These are phyloP conservation scores for Bombyx huttoni DNA, from an alignment of 2,888 invertebrate genomes.

Conservation along the genomic window DNA sequence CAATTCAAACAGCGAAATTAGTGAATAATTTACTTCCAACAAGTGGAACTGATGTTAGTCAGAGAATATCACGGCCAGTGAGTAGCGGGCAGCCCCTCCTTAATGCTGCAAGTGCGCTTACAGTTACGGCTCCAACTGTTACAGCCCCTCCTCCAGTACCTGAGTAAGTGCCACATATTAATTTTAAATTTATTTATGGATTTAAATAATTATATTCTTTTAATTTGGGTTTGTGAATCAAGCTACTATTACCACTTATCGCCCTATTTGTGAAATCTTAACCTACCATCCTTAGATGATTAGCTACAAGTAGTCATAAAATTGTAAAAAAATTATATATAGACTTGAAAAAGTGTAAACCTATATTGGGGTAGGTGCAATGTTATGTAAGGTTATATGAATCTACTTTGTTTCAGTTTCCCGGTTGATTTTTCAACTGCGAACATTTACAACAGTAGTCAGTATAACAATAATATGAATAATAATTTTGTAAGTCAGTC, in stretches of 20 bases:
- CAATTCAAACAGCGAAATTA: slow-evolving; percentile 37
- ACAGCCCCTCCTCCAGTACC: slow-evolving; percentile 34
- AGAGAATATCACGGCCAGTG: slow-evolving; percentile 46
- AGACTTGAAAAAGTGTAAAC: no score
- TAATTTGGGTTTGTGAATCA: no score
- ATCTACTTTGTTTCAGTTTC: slow-evolving; percentile 57
- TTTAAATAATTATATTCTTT: no score
- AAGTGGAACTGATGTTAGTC: slow-evolving; percentile 31
- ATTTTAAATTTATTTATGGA: no score
- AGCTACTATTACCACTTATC: no score
- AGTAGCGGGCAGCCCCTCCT: slow-evolving; percentile 37
- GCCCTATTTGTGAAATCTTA: no score
- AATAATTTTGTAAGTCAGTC: slow-evolving; percentile 38
- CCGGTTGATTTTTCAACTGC: slow-evolving; percentile 81
- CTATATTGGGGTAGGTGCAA: no score
- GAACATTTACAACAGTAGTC: slow-evolving; percentile 78
- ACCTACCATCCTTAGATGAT: no score
- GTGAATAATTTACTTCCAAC: slow-evolving; percentile 34
- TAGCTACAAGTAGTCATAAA: no score
- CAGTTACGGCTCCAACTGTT: slow-evolving; percentile 13
- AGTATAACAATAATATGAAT: slow-evolving; percentile 43
- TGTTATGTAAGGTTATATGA: not conserved
- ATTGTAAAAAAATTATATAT: no score
- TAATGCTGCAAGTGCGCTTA: slow-evolving; percentile 22
- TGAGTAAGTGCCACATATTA: slow-evolving; percentile 38